Evolutionary conservation across 2,888 invertebrate species (phyloP).

Genomic region (Deilephila porcellus): DNA sequence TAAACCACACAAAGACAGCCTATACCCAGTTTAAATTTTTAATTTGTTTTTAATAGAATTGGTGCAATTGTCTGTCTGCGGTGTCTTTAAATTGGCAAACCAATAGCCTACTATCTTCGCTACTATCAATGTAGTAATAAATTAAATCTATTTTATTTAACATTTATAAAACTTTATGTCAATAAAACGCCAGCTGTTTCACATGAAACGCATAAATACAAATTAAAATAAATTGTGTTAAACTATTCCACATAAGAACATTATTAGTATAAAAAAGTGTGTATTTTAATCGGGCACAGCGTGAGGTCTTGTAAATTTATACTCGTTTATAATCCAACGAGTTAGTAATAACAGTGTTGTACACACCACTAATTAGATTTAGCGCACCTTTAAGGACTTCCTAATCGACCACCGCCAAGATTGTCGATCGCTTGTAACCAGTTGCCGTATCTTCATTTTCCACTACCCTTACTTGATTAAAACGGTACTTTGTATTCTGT

Average conservation of each 20-base stretch:
- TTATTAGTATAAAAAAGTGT: constrained; percentile 58
- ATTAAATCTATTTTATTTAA: too few relatives aligned
- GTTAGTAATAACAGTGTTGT: constrained; percentile 55
- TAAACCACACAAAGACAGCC: background rate
- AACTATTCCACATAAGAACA: constrained; percentile 47
- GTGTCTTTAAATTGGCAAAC: background rate
- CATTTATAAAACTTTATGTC: too few relatives aligned
- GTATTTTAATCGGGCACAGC: constrained; percentile 66
- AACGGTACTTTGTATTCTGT: background rate
- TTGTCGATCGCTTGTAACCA: constrained; percentile 13
- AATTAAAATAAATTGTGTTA: constrained; percentile 59
- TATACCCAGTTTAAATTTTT: background rate
- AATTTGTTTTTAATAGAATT: constrained; percentile 14
- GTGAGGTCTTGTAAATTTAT: constrained; percentile 66
- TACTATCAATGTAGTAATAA: too few relatives aligned
- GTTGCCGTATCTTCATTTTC: background rate
- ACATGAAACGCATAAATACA: constrained; percentile 47
- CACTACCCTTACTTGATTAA: background rate
- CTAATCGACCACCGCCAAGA: constrained; percentile 41
- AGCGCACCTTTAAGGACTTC: constrained; percentile 36
- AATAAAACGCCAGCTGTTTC: constrained; percentile 31
- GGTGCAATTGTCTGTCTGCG: background rate
- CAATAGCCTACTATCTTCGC: background rate
- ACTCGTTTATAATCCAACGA: constrained; percentile 60
- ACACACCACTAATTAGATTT: constrained; percentile 40